Conservation (phyloP, 2,797 vertebrate genomes). For the Trichosurus vulpecula region DNA sequence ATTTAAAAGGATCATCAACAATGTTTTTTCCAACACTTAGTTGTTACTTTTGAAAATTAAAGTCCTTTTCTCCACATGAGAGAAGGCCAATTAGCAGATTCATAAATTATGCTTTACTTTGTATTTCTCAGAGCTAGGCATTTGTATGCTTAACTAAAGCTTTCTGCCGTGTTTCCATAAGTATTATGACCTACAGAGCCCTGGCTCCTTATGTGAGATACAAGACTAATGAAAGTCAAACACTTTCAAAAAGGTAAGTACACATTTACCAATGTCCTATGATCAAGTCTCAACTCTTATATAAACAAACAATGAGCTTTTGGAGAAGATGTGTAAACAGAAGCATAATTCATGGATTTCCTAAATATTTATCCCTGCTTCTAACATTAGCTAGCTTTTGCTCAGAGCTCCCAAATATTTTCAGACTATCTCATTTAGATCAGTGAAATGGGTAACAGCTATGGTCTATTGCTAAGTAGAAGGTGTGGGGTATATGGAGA, state of each 20-base stretch:
- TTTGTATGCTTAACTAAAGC: slow-evolving; percentile 24
- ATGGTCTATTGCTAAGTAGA: not conserved
- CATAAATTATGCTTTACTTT: slow-evolving; percentile 53
- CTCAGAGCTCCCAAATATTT: slow-evolving; percentile 2
- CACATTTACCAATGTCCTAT: not conserved
- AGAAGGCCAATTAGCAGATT: not conserved
- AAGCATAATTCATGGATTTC: not conserved
- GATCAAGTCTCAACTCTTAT: not conserved
- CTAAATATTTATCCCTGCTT: not conserved
- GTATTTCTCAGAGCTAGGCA: slow-evolving; percentile 34
- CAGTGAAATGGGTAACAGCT: not conserved
- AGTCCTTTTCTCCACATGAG: not conserved
- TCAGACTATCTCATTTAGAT: not conserved
- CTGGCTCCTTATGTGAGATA: not conserved
- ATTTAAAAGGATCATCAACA: not conserved
- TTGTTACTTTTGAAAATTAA: not conserved
- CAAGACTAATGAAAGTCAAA: not conserved
- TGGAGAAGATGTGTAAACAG: slow-evolving; percentile 53
- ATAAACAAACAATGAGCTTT: slow-evolving; percentile 48
- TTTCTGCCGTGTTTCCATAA: not conserved
- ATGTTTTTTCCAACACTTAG: not conserved
- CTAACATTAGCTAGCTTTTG: not conserved
- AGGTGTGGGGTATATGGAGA: not conserved
- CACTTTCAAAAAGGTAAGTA: not conserved
- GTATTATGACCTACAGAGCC: not conserved